phyloP scores from a whole-genome alignment of 2,888 invertebrate species.

The Aphodius sticticus region DNA sequence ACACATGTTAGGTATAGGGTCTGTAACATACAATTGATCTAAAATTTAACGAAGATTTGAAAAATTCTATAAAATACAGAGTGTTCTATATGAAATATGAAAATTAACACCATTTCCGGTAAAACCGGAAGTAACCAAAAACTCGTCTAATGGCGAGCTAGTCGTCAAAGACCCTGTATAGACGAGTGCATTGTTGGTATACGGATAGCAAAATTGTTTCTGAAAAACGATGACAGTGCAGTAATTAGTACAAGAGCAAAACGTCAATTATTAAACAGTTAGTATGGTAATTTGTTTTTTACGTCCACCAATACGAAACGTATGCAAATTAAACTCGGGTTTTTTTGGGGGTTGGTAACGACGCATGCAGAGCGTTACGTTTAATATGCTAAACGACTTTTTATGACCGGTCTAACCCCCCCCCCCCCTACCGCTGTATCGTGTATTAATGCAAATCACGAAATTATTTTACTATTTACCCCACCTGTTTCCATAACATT shows the following conservation, averaged over 20 bases:
- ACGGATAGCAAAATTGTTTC: background rate
- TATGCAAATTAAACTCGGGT: constrained; percentile 7
- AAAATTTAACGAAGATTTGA: no score
- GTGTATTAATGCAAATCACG: constrained; percentile 37
- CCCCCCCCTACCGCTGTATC: constrained; percentile 25
- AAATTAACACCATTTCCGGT: no score
- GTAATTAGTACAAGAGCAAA: background rate
- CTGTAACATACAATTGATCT: no score
- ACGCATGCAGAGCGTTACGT: constrained; percentile 14
- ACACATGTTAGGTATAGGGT: no score
- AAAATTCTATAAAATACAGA: no score
- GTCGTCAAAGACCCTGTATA: no score
- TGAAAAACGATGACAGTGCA: background rate
- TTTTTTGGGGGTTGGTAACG: constrained; percentile 18
- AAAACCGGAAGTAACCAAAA: no score
- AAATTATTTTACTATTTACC: constrained; percentile 38
- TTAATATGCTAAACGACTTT: constrained; percentile 25
- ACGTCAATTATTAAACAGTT: background rate
- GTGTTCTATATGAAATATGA: no score
- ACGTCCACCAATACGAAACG: background rate
- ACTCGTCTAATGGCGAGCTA: no score
- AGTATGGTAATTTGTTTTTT: background rate
- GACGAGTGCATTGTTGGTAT: no score
- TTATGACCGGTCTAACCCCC: constrained; percentile 25
- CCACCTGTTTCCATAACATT: constrained; percentile 36